Evolutionary conservation across 2,797 vertebrate species (phyloP), one percentile per base, ranked within the genome.

Genomic region (Florisuga fusca): DNA sequence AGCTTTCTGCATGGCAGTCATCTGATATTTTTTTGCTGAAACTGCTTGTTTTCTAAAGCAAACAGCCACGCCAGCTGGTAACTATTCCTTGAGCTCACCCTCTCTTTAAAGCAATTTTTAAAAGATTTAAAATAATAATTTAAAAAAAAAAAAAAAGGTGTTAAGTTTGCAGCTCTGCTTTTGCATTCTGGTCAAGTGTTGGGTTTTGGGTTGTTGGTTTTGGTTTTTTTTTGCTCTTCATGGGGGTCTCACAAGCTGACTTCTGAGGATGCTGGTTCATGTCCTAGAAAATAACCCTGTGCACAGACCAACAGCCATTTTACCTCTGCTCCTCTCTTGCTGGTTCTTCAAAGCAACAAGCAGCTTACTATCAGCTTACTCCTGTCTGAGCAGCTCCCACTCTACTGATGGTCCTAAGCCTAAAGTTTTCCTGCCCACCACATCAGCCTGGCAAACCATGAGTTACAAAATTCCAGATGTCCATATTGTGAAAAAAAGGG

Each of bases 271-370:
- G 72, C 59, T 48, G 85, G 20, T 86, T 58, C 45, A 84, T 57
- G 94, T 84, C 94, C 96, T 95, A 73, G 77, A 84, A 84, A 95
- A 95, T 94, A 55, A 93, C 91, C 90, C 90, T 88, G 91, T 57
- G 87, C 78, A 19, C 10, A 23, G 72, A 36, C 25, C 33, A 46
- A 2, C 18, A 33, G 89, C 58, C 31, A 5, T 27, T 69, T 63
- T 8, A 50, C 61, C 36, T 1, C 68, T 36, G 69, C 90, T 61
- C 79, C 91, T 87, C 38, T 81, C 73, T 19, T 7, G 10, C 89
- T n/a, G 59, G 22, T 46, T 33, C 41, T 7, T 7, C 31, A 67
- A 15, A 6, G 54, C 36, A 2, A 4, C 1, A 29, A 16, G 31
- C 80, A 26, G 69, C 38, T 20, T 10, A 5, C 23, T 25, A 50